Evolutionary conservation across 2,797 vertebrate species (phyloP).

Genomic region (Sternarchorhynchus goeldii): DNA sequence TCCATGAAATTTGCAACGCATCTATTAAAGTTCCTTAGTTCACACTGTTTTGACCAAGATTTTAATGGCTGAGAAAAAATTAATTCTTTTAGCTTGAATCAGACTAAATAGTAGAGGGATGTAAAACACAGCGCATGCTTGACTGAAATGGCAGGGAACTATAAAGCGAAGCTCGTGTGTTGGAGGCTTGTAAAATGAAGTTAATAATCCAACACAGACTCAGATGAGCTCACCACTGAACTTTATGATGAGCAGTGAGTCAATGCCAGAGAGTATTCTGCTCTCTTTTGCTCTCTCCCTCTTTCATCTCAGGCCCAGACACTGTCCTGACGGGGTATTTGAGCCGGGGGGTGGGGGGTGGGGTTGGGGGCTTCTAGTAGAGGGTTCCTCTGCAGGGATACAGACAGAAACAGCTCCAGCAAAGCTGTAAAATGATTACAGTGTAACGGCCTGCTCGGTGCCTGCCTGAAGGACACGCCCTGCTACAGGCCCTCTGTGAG

Average conservation of each 20-base stretch:
- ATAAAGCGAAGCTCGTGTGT: slow-evolving; percentile 3
- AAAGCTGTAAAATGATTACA: too few species aligned
- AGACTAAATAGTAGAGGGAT: not conserved
- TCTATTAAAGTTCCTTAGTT: not conserved
- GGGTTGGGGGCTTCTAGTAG: not conserved
- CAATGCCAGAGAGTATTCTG: not conserved
- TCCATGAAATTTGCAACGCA: not conserved
- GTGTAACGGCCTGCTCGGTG: too few species aligned
- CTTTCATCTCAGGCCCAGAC: too few species aligned
- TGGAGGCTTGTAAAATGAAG: not conserved
- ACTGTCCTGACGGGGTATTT: too few species aligned
- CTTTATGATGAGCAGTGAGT: slow-evolving; percentile 8
- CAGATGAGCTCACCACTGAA: not conserved
- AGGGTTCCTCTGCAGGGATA: too few species aligned
- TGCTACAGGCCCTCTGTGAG: too few species aligned
- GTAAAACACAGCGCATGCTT: not conserved
- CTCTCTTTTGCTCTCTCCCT: too few species aligned
- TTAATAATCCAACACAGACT: slow-evolving; percentile 8
- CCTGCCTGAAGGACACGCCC: too few species aligned
- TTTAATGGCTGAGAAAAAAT: too few species aligned
- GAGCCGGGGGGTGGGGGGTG: not conserved
- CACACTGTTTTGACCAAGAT: not conserved
- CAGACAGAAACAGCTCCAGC: too few species aligned
- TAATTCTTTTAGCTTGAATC: not conserved
- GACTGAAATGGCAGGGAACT: not conserved